phyloP scores from a whole-genome alignment of 2,797 vertebrate genomes.

The Enteromius anoplus region DNA sequence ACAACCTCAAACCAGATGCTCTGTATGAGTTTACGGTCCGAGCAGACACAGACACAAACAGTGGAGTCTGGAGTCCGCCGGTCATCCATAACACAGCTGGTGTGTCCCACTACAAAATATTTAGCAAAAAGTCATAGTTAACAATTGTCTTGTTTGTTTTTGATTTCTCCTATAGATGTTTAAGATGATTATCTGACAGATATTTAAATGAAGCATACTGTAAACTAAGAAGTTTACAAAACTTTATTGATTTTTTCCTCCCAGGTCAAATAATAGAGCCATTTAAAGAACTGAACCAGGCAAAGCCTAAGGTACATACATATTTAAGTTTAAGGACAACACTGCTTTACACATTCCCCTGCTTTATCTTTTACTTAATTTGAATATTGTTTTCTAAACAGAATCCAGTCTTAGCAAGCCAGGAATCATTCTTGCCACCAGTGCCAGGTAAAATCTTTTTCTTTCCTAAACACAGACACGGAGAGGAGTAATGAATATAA shows the following conservation, averaged over 20 bases:
- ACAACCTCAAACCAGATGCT: conserved; percentile 89
- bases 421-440: conserved; percentile 5
- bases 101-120: conserved; percentile 23
- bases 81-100: conserved; percentile 82
- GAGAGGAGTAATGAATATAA: not conserved
- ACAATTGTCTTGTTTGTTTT: not conserved
- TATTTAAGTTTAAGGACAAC: not conserved
- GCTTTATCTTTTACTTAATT: conserved; percentile 25
- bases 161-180: not conserved
- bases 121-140: not conserved
- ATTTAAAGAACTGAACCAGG: conserved; percentile 56
- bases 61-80: conserved; percentile 88
- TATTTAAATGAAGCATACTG: not conserved
- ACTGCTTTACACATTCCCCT: not conserved
- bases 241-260: conserved; percentile 54
- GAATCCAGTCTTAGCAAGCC: conserved; percentile 40
- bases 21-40: conserved; percentile 94
- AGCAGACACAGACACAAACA: conserved; percentile 77
- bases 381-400: conserved; percentile 43
- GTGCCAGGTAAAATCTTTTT: conserved; percentile 38
- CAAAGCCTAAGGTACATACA: conserved; percentile 67
- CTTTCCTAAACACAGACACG: not conserved
- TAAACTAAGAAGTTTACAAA: not conserved
- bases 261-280: conserved; percentile 68
- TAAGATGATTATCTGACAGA: not conserved